Conservation (phyloP, 2,888 invertebrate genomes). For the Orthosia gothica region DNA sequence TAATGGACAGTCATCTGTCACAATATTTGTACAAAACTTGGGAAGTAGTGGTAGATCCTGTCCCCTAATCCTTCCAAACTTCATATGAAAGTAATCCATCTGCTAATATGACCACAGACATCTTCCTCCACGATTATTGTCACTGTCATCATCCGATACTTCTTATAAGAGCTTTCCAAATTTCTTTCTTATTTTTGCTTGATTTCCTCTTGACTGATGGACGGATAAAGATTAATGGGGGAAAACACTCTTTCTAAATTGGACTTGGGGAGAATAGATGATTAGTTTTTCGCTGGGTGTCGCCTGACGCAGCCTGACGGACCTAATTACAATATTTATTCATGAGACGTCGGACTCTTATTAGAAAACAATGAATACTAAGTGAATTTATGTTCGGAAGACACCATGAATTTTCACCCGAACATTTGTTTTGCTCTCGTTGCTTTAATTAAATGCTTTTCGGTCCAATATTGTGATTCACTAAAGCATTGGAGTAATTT, state of each 20-base stretch:
- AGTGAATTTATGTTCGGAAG: conserved; percentile 73
- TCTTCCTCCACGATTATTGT: conserved; percentile 53
- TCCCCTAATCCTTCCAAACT: conserved; percentile 15
- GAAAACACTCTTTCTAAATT: conserved; percentile 82
- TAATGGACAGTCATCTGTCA: no score
- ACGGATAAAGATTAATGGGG: conserved; percentile 84
- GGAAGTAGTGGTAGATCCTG: neutral
- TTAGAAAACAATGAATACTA: conserved; percentile 76
- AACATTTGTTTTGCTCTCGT: conserved; percentile 52
- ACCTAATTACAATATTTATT: conserved; percentile 80
- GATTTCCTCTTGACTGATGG: conserved; percentile 78
- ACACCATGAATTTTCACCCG: conserved; percentile 66
- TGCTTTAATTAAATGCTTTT: conserved; percentile 44
- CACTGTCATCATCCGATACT: conserved; percentile 57
- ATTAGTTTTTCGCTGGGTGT: conserved; percentile 80
- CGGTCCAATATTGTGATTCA: neutral
- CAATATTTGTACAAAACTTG: conserved; percentile 7
- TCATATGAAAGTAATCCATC: conserved; percentile 48
- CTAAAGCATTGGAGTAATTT: neutral
- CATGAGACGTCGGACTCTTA: conserved; percentile 71
- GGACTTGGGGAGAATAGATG: conserved; percentile 76
- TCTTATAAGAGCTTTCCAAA: conserved; percentile 51
- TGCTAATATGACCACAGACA: conserved; percentile 44
- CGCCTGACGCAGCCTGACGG: conserved; percentile 55
- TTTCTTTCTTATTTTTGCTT: conserved; percentile 72